Evolutionary conservation across 2,113 vertebrate genomes (phyloP), one percentile per base, ranked within the genome.

Genomic region (Protomyctophum bolini): DNA sequence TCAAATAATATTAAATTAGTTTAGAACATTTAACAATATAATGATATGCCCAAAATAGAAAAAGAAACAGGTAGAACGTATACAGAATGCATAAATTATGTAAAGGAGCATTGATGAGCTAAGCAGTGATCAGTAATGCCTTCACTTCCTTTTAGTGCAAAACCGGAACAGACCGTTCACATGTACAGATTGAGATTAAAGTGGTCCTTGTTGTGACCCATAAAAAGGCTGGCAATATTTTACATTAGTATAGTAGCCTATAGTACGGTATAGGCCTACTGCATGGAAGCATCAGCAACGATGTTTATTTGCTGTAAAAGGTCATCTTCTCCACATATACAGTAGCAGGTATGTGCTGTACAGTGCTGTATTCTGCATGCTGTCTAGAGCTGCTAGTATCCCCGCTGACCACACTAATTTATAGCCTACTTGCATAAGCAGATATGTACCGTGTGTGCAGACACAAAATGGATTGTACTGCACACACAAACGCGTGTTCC

Each of bases 261-360:
- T 21, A 21, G 21, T 21, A 21, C 21, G 21, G 21, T 21, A n/a
- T n/a, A n/a, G n/a, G n/a, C n/a, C n/a, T n/a, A 21, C 21, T 21
- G 21, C 21, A 21, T 66, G 14, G 78, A 63, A 81, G 86, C 68
- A 54, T 70, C 49, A n/a, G 8, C 65, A 7, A 47, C 71, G 57
- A 62, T 80, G 78, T 80, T 84, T 82, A 72, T 80, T 68, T 68
- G 55, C 51, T n/a, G 75, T 54, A 41, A 89, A 86, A 90, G 86
- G 86, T 85, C 87, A 84, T 45, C 10, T 14, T 72, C 61, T 72
- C 64, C 67, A 65, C 77, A 68, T 76, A 77, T 78, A 65, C 76
- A 75, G 12, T 57, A 57, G 64, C 71, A 85, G 79, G 76, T 79
- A 80, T 66, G 60, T 52, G 63, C 70, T 10, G 10, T 54, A 54